A percentile compares a stretch with the other conserved stretches of the same genome.
phyloP scores from a whole-genome alignment of 2,113 vertebrate genomes.

The Heptranchias perlo region DNA sequence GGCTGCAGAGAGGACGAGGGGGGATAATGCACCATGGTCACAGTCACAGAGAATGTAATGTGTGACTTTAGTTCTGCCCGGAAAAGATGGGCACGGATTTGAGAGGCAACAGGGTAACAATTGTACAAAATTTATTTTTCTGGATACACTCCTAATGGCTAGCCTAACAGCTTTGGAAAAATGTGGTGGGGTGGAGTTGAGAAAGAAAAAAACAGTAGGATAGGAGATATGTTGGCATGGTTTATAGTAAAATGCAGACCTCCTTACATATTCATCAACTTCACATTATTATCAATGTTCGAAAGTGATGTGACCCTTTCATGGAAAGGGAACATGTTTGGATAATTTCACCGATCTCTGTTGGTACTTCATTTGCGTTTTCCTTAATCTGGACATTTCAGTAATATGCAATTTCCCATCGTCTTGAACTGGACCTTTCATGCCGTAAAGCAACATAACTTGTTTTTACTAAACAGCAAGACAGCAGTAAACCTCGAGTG shows the following conservation, averaged over 20 bases:
- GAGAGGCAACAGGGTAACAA: too few species aligned
- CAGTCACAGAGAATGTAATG: too few species aligned
- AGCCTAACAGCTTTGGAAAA: background rate
- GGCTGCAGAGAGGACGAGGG: too few species aligned
- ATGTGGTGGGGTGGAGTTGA: background rate
- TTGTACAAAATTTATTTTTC: background rate
- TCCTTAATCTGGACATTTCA: background rate
- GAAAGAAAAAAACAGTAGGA: background rate
- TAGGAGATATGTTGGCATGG: background rate
- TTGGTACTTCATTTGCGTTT: background rate
- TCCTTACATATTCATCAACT: background rate
- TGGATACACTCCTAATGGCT: background rate
- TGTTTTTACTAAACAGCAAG: slow-evolving; percentile 3
- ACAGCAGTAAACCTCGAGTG: slow-evolving; percentile 50
- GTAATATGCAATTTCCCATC: background rate
- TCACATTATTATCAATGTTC: background rate
- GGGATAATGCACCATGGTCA: too few species aligned
- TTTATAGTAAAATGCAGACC: background rate
- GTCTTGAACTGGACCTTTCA: background rate
- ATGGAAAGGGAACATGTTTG: background rate
- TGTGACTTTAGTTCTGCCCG: too few species aligned
- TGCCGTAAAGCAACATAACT: background rate
- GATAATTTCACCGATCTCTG: background rate
- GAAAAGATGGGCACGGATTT: too few species aligned
- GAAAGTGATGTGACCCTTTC: background rate